Base-by-base conservation (phyloP, 2,888 invertebrate species). In the Timema cristinae region DNA sequence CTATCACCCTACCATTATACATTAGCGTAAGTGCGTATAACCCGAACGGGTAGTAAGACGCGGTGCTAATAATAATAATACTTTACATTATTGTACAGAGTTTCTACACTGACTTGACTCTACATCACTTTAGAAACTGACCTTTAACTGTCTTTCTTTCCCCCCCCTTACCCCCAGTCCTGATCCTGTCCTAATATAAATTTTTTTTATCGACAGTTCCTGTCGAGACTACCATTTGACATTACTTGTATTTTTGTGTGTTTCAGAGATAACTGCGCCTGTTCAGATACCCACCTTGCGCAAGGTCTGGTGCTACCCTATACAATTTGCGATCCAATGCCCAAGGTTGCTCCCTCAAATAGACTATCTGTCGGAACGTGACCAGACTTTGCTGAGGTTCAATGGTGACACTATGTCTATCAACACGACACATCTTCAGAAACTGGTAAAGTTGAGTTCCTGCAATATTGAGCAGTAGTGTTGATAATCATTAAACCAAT, bases 231-330 rank as follows among this genome's bases (percentile, higher is more conserved):
- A 32, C 32, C 32, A 32, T 32, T 32, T 32, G 32, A 32, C 32
- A 32, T 32, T 32, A 32, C 32, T 32, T 32, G 32, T 32, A 4
- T 32, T 16, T 69, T 72, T 70, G 69, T 73, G 61, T 70, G 50
- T 70, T 67, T n/a, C 73, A 79, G 79, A 80, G 72, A 77, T 80
- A 68, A 73, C 75, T 50, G 72, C 78, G 63, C 77, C 79, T 49
- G 73, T 79, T 32, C 88, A 89, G 74, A 89, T 90, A 77, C 90
- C 91, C 56, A 89, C 90, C 66, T 85, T 91, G 11, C 89, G 96
- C 76, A 95, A 95, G 83, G 96, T 97, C 73, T 94, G 94, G 91
- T 97, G 97, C 85, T 97, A 97, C 83, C 94, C 97, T 5, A 90
- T 95, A 73, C 95, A 95, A 84, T 94, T 95, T 83, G 90, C 93